Evolutionary conservation across 2,113 vertebrate species (phyloP).

Genomic region (Emydocephalus ijimae): DNA sequence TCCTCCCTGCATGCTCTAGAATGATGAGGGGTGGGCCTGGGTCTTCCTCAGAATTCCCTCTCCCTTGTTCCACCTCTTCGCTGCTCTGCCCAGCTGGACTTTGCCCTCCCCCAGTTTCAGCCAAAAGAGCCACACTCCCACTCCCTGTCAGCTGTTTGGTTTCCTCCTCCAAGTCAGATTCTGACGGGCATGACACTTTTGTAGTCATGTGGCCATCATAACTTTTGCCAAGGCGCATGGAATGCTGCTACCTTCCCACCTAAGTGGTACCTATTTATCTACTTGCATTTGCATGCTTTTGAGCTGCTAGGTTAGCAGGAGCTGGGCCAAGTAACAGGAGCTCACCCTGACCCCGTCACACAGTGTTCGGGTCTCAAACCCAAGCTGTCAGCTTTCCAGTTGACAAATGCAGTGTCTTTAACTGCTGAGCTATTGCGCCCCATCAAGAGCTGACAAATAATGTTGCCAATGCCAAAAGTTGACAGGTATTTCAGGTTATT

Average conservation of each 20-base stretch:
- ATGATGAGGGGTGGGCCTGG: too few species aligned
- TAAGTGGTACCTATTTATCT: not conserved
- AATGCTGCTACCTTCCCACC: not conserved
- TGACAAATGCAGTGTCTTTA: not conserved
- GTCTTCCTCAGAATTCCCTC: too few species aligned
- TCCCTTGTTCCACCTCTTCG: too few species aligned
- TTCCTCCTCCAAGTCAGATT: too few species aligned
- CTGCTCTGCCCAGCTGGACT: too few species aligned
- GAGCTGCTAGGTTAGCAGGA: not conserved
- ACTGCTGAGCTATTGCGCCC: not conserved
- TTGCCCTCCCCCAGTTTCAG: too few species aligned
- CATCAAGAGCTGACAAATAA: not conserved
- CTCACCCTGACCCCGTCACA: not conserved
- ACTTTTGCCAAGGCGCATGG: not conserved
- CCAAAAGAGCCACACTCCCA: too few species aligned
- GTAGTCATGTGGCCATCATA: not conserved
- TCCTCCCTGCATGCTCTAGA: too few species aligned
- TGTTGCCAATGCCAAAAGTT: not conserved
- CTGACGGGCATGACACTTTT: not conserved
- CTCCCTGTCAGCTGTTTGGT: too few species aligned
- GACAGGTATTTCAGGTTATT: not conserved
- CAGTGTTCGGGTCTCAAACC: not conserved
- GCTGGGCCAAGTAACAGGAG: not conserved
- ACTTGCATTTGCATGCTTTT: not conserved
- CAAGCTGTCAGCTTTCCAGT: not conserved